Evolutionary conservation across 1,140 invertebrate genomes (phyloP).

Genomic region (Periplaneta americana): DNA sequence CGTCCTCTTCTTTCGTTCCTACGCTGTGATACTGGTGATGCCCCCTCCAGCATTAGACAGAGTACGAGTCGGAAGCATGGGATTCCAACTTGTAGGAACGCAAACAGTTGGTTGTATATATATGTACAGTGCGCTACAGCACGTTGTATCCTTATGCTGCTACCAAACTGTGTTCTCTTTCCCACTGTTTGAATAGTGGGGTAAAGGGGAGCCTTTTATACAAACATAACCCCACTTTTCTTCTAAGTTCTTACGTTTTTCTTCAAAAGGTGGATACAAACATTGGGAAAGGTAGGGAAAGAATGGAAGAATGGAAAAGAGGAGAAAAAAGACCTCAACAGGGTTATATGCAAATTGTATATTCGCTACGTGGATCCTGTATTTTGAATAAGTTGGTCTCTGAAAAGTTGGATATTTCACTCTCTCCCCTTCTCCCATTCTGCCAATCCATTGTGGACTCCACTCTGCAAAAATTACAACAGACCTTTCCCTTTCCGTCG

Average conservation of each 20-base stretch:
- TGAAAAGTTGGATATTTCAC: neutral
- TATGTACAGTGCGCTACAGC: neutral
- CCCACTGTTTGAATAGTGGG: neutral
- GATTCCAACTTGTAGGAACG: neutral
- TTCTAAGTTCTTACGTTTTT: neutral
- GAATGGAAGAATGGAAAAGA: neutral
- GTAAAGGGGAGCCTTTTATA: neutral
- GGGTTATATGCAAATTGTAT: neutral
- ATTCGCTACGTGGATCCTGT: neutral
- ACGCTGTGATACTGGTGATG: neutral
- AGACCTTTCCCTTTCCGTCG: too few species aligned
- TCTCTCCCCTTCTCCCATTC: neutral
- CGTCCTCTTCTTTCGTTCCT: too few species aligned
- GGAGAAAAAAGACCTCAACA: neutral
- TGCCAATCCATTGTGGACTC: neutral
- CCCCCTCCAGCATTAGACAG: neutral
- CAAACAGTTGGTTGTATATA: neutral
- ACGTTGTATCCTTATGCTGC: neutral
- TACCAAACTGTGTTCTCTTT: neutral
- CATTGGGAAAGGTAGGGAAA: neutral
- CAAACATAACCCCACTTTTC: neutral
- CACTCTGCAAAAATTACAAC: neutral
- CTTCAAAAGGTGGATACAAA: neutral
- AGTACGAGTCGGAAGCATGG: too few species aligned
- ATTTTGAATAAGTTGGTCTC: neutral